Conservation (phyloP, 2,113 vertebrate species). For the Anolis carolinensis region DNA sequence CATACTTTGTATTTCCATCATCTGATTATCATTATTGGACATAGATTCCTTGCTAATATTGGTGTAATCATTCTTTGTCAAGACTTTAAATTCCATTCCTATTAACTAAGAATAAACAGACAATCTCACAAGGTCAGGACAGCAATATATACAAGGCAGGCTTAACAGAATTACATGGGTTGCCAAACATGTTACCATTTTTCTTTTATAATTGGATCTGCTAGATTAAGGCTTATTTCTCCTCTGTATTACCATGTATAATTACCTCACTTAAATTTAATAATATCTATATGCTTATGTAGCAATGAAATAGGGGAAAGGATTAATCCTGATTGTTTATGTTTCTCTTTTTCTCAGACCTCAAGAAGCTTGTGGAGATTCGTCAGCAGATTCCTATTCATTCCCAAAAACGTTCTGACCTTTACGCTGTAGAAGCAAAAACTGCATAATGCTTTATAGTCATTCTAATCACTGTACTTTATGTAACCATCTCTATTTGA, state of each 20-base stretch:
- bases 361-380: constrained; percentile 89
- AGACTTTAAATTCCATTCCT: background rate
- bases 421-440: constrained; percentile 81
- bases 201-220: background rate
- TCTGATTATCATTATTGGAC: too few relatives aligned
- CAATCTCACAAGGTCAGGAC: background rate
- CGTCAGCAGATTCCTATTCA: constrained; percentile 92
- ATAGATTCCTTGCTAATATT: background rate
- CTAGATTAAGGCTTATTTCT: background rate
- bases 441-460: constrained; percentile 56
- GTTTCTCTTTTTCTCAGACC: constrained; percentile 77
- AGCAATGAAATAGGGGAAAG: background rate
- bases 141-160: too few relatives aligned
- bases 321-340: background rate
- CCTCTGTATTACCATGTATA: background rate
- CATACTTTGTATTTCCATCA: background rate
- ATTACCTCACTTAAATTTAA: background rate
- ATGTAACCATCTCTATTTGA: background rate
- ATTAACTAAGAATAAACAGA: background rate
- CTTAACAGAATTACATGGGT: background rate
- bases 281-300: background rate
- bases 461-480: background rate
- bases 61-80: background rate
- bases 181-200: background rate
- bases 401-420: constrained; percentile 86